Base-by-base conservation (phyloP, 2,797 vertebrate genomes). In the Salmo trutta region DNA sequence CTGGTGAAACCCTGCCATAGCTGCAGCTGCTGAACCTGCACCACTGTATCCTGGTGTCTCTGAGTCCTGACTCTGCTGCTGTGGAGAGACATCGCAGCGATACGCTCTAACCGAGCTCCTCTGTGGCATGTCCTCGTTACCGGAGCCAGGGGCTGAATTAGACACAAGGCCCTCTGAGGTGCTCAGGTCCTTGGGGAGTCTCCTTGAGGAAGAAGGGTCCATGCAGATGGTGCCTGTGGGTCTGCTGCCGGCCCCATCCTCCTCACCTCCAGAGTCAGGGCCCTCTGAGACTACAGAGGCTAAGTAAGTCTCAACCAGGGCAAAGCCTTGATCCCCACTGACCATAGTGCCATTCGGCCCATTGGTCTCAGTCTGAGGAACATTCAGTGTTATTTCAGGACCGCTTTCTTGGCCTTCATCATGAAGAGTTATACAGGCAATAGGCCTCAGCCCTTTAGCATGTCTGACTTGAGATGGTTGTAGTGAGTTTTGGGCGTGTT, bases 251-350 rank as follows among this genome's bases (percentile, higher is more conserved):
- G 36, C 54, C 17, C 8, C 41, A 2, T 67, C 51, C 29, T 75
- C 77, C 66, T 75, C 66, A 19, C 54, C 56, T 74, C 69, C 80
- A 41, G 51, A 14, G 21, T 80, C 73, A 36, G 73, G 72, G 64
- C 74, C 76, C 17, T 75, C 75, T 36, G 80, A 83, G 65, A 78
- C 31, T 27, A 69, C 67, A 21, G 79, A 69, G 4, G 54, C 74
- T 72, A 80, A 81, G 62, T 68, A 82, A 65, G 53, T 54, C 41
- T 77, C n/a, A 56, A 73, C 73, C 54, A 78, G 73, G n/a, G 70
- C 36, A 67, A 85, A 79, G 41, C 70, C 69, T 41, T 81, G 53
- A 77, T 83, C 78, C 27, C 7, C 29, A 65, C 17, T 70, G 59
- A 72, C 27, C 1, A 17, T 17, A 14, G n/a, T 12, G 36, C 53